phyloP scores from a whole-genome alignment of 2,888 invertebrate genomes.

The Ctenicera cuprea region DNA sequence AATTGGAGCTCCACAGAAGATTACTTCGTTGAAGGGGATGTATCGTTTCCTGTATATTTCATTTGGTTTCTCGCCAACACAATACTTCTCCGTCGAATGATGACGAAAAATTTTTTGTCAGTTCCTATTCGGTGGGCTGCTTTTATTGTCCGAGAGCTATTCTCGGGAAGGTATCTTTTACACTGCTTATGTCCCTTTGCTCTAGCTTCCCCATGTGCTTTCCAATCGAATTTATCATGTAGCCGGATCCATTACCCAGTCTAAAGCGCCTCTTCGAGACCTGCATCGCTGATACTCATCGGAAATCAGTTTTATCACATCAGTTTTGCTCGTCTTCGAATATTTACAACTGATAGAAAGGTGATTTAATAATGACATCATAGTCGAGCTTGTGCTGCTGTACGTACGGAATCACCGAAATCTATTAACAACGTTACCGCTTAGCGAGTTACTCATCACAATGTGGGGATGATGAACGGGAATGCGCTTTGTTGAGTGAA shows the following conservation, averaged over 20 bases:
- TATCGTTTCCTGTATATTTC: slow-evolving; percentile 32
- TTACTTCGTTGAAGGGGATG: slow-evolving; percentile 36
- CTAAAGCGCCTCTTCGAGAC: slow-evolving; percentile 62
- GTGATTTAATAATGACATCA: slow-evolving; percentile 56
- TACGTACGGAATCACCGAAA: slow-evolving; percentile 30
- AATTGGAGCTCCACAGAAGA: slow-evolving; percentile 36
- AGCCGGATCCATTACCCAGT: slow-evolving; percentile 64
- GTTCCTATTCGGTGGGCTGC: slow-evolving; percentile 48
- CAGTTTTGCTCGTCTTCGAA: slow-evolving; percentile 48
- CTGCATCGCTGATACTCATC: slow-evolving; percentile 62
- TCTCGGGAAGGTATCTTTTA: slow-evolving; percentile 50
- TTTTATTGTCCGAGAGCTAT: slow-evolving; percentile 50
- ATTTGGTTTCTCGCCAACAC: slow-evolving; percentile 30
- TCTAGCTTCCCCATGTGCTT: slow-evolving; percentile 56
- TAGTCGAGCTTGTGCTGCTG: slow-evolving; percentile 40
- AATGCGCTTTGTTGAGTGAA: slow-evolving; percentile 63
- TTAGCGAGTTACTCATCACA: slow-evolving; percentile 51
- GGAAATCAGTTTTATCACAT: slow-evolving; percentile 63
- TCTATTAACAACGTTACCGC: slow-evolving; percentile 47
- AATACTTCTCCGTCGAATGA: slow-evolving; percentile 22
- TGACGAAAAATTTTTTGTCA: slow-evolving; percentile 47
- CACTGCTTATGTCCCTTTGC: slow-evolving; percentile 53
- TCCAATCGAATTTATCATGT: slow-evolving; percentile 66
- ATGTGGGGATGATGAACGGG: slow-evolving; percentile 62
- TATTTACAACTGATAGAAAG: slow-evolving; percentile 54